These are phyloP conservation scores for Callospermophilus lateralis DNA, from an alignment of 2,113 vertebrate species.

Conservation along the genomic window DNA sequence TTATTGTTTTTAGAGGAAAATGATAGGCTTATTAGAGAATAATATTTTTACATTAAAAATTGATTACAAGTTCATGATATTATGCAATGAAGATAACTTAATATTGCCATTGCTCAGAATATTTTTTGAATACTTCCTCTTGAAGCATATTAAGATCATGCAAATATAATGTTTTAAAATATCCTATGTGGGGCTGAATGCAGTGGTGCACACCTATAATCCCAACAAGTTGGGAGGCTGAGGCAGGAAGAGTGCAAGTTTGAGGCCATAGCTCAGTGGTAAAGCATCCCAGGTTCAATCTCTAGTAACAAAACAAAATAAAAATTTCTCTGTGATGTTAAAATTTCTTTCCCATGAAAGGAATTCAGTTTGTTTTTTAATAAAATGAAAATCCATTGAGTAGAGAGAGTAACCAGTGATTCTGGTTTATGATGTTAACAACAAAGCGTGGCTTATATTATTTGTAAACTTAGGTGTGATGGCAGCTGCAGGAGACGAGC, in stretches of 20 bases:
- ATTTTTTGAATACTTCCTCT: neutral
- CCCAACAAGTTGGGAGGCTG: neutral
- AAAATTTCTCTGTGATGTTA: neutral
- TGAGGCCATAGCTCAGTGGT: neutral
- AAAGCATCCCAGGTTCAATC: neutral
- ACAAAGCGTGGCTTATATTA: neutral
- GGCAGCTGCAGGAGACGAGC: neutral
- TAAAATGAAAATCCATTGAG: neutral
- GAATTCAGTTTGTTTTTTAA: neutral
- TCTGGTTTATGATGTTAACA: neutral
- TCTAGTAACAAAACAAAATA: neutral
- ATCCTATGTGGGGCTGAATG: neutral
- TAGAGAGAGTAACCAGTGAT: neutral
- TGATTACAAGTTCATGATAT: neutral
- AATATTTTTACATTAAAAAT: neutral
- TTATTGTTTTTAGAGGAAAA: constrained; percentile 45
- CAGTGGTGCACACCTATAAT: neutral
- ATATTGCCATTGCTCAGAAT: neutral
- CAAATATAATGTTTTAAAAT: neutral
- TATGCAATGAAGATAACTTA: neutral
- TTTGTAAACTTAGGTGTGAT: neutral
- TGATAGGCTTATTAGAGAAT: constrained; percentile 52
- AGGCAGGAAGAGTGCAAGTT: neutral
- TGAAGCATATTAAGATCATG: neutral
- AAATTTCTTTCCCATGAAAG: neutral